Evolutionary conservation across 2,888 invertebrate species (phyloP), one percentile per base, ranked within the genome.

Genomic region (Tetragonisca angustula): DNA sequence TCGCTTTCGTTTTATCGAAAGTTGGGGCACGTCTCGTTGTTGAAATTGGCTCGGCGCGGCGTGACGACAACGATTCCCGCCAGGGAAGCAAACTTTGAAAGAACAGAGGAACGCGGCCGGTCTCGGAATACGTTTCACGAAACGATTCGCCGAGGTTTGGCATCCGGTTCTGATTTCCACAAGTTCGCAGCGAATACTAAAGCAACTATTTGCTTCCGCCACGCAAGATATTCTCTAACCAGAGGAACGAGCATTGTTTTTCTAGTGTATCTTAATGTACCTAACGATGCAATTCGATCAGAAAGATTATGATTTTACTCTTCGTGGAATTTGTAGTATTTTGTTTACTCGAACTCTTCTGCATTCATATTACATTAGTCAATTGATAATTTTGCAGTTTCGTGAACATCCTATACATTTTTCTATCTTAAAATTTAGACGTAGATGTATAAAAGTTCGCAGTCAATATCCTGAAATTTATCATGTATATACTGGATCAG

Each of bases 81-180:
- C 36, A 11, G 32, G 32, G 64, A 74, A 52, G 52, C 36, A 61
- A 69, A 70, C 52, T 76, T 70, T 9, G 24, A 52, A 69, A 36
- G 50, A 56, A 50, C 24, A 21, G 11, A 52, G 70, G 19, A 69
- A 32, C 13, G 17, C 24, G 24, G 21, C 6, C 19, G 21, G n/a
- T 11, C 17, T 32, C n/a, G 9, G 19, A 9, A 50, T 13, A 32
- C 27, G 21, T 15, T 19, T n/a, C n/a, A 27, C 17, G 13, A 52
- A 24, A 36, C 9, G n/a, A n/a, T 19, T 27, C n/a, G 2, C 13
- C 27, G 19, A 4, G n/a, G 11, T 61, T 61, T 50, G 1, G 4
- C 19, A 17, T 36, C 13, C 43, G 43, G 15, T 6, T 43, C 9
- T 50, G 17, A n/a, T 32, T 19, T n/a, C 0, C 4, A 2, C 2